Base-by-base conservation (phyloP, 2,888 invertebrate genomes). In the Hyles lineata region DNA sequence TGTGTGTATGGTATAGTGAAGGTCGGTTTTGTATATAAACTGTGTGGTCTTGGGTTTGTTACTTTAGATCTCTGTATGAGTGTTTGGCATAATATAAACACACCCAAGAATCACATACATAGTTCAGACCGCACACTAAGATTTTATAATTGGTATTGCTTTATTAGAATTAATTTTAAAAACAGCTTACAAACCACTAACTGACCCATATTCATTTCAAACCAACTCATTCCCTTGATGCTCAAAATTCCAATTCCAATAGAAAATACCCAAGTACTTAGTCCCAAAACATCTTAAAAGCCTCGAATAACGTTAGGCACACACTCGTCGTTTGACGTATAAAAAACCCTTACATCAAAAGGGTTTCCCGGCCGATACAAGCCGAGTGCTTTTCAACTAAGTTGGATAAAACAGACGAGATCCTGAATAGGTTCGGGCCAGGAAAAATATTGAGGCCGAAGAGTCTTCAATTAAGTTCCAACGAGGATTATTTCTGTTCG, bases 301-400 rank as follows among this genome's bases (percentile, higher is more conserved):
- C 67, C 23, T 67, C 67, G 15, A 50, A 67, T 67, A 67, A 67
- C 67, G 43, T 67, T 67, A 67, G 67, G 67, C 21, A 67, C 43
- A 62, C 62, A 29, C 32, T n/a, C 62, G 17, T 7, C 43, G 50
- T 67, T 67, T 67, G 67, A 67, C 6, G 50, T 43, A 67, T 23
- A 67, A 67, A 43, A 62, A 62, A 62, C 62, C 67, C 23, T 23
- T 50, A 67, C 67, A 43, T 67, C 67, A 50, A 67, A 63, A 67
- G 67, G 67, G 67, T 67, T 67, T n/a, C n/a, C 29, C 35, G 32
- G 50, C 15, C 23, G 50, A 50, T 67, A 67, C 67, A 67, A 67
- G 23, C 67, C 23, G 43, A 67, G 50, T 50, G 67, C 50, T 67
- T 67, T 67, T 50, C 62, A 62, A 62, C 32, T 62, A 62, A 62